A percentile compares a stretch with the other conserved stretches of the same genome.
These are phyloP conservation scores for Apamea monoglypha DNA, from an alignment of 2,888 invertebrate species.

Conservation along the genomic window DNA sequence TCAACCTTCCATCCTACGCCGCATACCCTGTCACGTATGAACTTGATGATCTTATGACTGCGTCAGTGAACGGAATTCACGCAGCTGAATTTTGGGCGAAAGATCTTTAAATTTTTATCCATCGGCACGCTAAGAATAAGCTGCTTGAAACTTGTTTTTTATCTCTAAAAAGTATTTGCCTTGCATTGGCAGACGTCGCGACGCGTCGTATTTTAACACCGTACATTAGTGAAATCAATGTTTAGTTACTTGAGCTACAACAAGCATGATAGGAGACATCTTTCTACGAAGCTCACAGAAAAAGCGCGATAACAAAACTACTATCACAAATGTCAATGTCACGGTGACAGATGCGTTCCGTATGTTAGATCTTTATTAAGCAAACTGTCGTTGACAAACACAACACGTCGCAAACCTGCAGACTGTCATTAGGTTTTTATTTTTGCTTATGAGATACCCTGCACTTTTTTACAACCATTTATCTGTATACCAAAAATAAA, in stretches of 20 bases:
- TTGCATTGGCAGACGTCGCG: not conserved
- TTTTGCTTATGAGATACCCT: not conserved
- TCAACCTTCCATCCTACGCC: no score
- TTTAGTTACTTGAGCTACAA: not conserved
- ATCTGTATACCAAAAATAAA: no score
- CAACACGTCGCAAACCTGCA: not conserved
- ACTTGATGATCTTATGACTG: no score
- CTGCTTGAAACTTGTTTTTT: no score
- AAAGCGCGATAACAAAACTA: not conserved
- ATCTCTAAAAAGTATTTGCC: not conserved
- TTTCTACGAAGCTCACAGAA: not conserved
- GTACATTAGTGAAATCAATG: not conserved
- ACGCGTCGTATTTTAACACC: not conserved
- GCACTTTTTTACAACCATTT: not conserved
- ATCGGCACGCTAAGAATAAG: no score
- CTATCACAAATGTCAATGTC: not conserved
- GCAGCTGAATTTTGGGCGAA: no score
- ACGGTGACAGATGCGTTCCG: not conserved
- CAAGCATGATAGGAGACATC: not conserved
- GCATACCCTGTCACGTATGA: no score
- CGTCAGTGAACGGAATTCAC: no score
- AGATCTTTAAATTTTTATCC: no score
- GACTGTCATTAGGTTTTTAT: not conserved
- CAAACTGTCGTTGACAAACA: not conserved
- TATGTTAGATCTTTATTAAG: not conserved